These are phyloP conservation scores for Megaustenia siamemsis DNA, from an alignment of 2,888 invertebrate species.

Conservation along the genomic window DNA sequence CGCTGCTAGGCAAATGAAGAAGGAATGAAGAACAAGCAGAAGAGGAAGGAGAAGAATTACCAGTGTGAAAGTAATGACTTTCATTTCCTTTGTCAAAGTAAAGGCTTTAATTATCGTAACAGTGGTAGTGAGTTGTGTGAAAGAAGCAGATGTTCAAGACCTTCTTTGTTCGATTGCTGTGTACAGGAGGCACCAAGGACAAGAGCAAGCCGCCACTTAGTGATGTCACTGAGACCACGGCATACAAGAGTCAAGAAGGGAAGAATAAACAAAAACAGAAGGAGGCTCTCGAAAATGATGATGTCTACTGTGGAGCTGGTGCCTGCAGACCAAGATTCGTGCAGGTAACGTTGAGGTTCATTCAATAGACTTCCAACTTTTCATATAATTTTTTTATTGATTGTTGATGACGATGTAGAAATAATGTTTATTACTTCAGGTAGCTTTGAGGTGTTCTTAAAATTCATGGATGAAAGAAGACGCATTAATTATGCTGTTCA, in stretches of 20 bases:
- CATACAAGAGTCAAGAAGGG: neutral
- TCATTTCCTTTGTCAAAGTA: neutral
- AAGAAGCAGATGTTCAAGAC: too few relatives aligned
- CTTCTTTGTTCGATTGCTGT: neutral
- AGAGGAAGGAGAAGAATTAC: too few relatives aligned
- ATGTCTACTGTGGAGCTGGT: conserved; percentile 2
- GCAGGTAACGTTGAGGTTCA: neutral
- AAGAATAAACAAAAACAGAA: neutral
- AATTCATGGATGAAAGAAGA: too few relatives aligned
- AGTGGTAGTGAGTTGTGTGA: neutral
- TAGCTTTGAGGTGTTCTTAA: neutral
- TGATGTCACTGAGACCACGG: neutral
- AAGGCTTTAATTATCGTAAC: neutral
- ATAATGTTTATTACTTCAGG: neutral
- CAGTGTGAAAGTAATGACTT: neutral
- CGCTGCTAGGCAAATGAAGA: too few relatives aligned
- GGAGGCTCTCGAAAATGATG: neutral
- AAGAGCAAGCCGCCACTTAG: neutral
- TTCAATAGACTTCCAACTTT: neutral
- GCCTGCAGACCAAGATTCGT: neutral
- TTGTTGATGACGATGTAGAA: too few relatives aligned
- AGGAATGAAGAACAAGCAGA: too few relatives aligned
- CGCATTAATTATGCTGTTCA: too few relatives aligned
- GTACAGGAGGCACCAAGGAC: neutral
- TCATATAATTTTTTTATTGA: neutral